A percentile compares a stretch with the other conserved stretches of the same genome.
Conservation (phyloP, 2,797 vertebrate genomes). For the Anas capensis region DNA sequence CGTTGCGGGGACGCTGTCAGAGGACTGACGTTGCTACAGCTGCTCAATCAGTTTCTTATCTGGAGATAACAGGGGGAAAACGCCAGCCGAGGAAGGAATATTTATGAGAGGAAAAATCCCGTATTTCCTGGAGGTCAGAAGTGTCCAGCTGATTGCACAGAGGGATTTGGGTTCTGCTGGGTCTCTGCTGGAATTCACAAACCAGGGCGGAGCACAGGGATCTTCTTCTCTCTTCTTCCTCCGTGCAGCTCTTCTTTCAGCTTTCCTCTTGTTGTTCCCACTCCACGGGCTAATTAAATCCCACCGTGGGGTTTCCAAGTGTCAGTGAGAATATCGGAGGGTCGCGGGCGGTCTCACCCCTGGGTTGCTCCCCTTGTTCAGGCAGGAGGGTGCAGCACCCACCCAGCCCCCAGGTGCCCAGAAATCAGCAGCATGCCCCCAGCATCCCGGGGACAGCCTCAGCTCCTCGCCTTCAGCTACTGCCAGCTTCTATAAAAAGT, state of each 20-base stretch:
- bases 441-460: rapidly evolving
- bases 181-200: background rate
- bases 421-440: background rate
- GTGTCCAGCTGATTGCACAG: background rate
- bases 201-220: background rate
- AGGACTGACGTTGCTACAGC: background rate
- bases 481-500: background rate
- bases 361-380: rapidly evolving
- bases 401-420: background rate
- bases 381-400: too few species aligned
- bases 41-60: background rate
- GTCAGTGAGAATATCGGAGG: rapidly evolving
- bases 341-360: background rate
- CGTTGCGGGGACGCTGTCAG: background rate
- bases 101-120: background rate
- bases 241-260: rapidly evolving
- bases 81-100: background rate
- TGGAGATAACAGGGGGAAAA: background rate
- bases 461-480: background rate
- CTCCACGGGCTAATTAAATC: background rate
- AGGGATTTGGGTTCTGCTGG: background rate
- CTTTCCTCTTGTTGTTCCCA: background rate
- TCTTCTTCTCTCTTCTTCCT: background rate
- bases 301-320: rapidly evolving
- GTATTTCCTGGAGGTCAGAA: background rate